phyloP scores from a whole-genome alignment of 1,140 invertebrate species.

The Zaprionus taronus region DNA sequence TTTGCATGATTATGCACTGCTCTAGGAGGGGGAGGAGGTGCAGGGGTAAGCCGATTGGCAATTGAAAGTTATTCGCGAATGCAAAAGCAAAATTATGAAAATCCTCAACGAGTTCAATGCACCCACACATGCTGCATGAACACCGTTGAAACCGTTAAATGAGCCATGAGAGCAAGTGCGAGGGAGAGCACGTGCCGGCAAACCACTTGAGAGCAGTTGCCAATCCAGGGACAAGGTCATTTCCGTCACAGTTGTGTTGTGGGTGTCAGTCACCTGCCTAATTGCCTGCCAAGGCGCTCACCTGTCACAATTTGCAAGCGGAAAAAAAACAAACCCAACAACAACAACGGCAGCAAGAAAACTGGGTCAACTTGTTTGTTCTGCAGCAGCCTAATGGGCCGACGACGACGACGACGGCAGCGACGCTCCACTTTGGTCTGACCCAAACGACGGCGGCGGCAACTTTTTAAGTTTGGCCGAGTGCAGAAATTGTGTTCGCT shows the following conservation, averaged over 20 bases:
- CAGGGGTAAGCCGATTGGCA: slow-evolving; percentile 1
- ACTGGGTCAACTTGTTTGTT: slow-evolving; percentile 67
- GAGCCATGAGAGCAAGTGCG: slow-evolving; percentile 20
- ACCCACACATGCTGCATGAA: slow-evolving; percentile 17
- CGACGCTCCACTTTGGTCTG: slow-evolving; percentile 28
- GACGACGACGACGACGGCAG: background rate
- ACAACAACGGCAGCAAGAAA: background rate
- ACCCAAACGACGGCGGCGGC: slow-evolving; percentile 28
- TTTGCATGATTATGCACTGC: slow-evolving; percentile 48
- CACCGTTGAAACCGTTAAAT: slow-evolving; percentile 34
- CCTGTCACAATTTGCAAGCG: slow-evolving; percentile 48
- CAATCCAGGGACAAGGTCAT: slow-evolving; percentile 77
- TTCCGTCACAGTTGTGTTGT: slow-evolving; percentile 68
- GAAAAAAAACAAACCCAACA: slow-evolving; percentile 26
- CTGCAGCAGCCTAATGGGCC: slow-evolving; percentile 38
- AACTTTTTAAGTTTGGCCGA: slow-evolving; percentile 39
- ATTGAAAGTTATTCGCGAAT: slow-evolving; percentile 17
- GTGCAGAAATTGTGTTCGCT: slow-evolving; percentile 32
- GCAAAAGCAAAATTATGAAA: slow-evolving; percentile 63
- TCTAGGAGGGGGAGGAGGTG: background rate
- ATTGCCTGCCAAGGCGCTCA: slow-evolving; percentile 73
- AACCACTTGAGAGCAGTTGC: slow-evolving; percentile 48
- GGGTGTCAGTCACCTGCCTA: slow-evolving; percentile 76
- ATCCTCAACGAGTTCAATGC: slow-evolving; percentile 58
- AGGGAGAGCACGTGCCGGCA: slow-evolving; percentile 28